Evolutionary conservation across 2,888 invertebrate genomes (phyloP).

Genomic region (Cantharis lateralis): DNA sequence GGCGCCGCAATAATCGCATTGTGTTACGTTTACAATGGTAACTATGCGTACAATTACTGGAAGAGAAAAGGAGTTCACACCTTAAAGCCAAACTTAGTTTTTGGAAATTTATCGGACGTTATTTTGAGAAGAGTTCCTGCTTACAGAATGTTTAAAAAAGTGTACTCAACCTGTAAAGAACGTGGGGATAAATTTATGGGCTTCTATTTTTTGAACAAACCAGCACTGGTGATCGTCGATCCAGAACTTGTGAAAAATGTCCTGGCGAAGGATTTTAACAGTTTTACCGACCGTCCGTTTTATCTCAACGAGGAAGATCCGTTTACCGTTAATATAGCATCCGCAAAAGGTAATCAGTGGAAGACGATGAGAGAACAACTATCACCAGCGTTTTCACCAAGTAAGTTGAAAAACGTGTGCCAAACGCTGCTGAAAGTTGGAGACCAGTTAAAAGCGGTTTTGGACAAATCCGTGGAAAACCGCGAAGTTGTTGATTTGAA

Average conservation of each 20-base stretch:
- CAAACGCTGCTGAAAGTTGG: conserved; percentile 52
- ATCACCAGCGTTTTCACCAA: conserved; percentile 58
- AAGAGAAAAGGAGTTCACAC: neutral
- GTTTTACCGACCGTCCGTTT: conserved; percentile 55
- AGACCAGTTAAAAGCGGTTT: conserved; percentile 36
- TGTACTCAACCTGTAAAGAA: conserved; percentile 4
- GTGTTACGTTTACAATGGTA: too few species aligned
- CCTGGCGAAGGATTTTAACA: conserved; percentile 53
- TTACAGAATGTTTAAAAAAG: neutral
- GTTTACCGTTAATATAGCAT: conserved; percentile 50
- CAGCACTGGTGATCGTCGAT: conserved; percentile 38
- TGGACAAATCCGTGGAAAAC: conserved; percentile 25
- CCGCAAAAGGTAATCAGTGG: conserved; percentile 57
- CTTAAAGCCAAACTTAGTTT: neutral
- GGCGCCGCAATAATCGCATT: neutral
- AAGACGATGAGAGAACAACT: conserved; percentile 56
- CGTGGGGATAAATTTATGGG: conserved; percentile 18
- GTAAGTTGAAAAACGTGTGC: conserved; percentile 58
- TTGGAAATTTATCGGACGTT: neutral
- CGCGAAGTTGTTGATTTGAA: conserved; percentile 34
- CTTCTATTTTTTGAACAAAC: conserved; percentile 17
- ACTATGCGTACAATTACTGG: neutral
- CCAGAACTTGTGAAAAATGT: conserved; percentile 53
- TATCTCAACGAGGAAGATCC: conserved; percentile 52
- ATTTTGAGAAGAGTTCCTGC: neutral